Evolutionary conservation across 2,888 invertebrate species (phyloP).

Genomic region (Tenthredo notha): DNA sequence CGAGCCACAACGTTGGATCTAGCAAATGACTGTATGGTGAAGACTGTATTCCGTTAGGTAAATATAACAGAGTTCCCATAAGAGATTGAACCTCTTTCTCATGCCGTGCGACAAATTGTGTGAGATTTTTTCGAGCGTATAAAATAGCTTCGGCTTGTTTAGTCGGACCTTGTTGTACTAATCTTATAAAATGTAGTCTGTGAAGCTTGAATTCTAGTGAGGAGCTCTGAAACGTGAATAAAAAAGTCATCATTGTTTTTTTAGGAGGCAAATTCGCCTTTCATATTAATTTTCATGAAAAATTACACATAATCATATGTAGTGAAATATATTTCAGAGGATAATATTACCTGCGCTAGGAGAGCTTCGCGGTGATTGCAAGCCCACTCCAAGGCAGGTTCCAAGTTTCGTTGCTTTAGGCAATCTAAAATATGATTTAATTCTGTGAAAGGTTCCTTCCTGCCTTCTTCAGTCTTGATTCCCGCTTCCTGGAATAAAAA

Average conservation of each 20-base stretch:
- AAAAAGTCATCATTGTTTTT: background rate
- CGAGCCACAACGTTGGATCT: slow-evolving; percentile 88
- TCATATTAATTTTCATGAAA: background rate
- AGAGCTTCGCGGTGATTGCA: slow-evolving; percentile 87
- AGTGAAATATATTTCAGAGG: background rate
- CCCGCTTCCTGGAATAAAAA: slow-evolving; percentile 83
- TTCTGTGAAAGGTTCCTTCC: slow-evolving; percentile 90
- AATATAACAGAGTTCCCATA: slow-evolving; percentile 92
- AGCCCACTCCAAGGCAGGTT: slow-evolving; percentile 94
- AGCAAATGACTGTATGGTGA: slow-evolving; percentile 90
- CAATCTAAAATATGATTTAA: slow-evolving; percentile 94
- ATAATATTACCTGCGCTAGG: slow-evolving; percentile 79
- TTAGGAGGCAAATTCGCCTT: too few relatives aligned
- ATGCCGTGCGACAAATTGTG: slow-evolving; percentile 88
- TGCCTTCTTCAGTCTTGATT: slow-evolving; percentile 82
- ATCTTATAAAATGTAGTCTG: slow-evolving; percentile 88
- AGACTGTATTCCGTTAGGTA: slow-evolving; percentile 87
- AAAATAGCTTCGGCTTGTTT: slow-evolving; percentile 91
- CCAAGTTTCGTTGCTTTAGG: slow-evolving; percentile 89
- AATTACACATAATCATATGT: background rate
- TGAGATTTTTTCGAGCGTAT: slow-evolving; percentile 92
- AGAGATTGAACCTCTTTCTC: slow-evolving; percentile 91
- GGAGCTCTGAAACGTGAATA: slow-evolving; percentile 79
- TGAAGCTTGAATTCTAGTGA: slow-evolving; percentile 91
- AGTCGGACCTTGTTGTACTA: slow-evolving; percentile 83